phyloP scores from a whole-genome alignment of 2,797 vertebrate species.

The Phylloscopus collybita region DNA sequence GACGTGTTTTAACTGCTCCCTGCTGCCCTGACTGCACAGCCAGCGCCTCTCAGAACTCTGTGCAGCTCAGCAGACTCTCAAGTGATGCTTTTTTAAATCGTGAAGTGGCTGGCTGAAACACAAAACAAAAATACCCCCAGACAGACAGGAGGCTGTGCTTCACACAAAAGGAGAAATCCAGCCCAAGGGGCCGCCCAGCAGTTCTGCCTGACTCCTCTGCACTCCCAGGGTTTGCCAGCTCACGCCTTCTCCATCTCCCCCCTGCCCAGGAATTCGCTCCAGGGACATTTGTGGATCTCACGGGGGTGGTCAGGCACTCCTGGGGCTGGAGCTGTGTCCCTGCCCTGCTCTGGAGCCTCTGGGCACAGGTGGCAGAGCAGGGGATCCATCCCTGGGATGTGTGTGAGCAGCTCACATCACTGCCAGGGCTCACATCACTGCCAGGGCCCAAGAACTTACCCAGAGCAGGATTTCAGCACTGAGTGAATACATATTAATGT shows the following conservation, averaged over 20 bases:
- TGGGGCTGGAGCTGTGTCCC: neutral
- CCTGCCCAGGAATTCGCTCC: neutral
- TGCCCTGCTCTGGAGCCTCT: neutral
- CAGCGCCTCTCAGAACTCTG: neutral
- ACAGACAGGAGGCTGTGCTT: neutral
- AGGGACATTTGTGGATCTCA: neutral
- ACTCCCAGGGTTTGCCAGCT: neutral
- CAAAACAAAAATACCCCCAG: neutral
- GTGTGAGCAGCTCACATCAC: neutral
- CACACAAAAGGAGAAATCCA: neutral
- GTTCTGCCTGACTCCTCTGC: neutral
- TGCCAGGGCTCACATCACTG: neutral
- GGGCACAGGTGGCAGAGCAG: neutral
- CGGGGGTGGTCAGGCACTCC: accelerated
- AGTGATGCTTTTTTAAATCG: conserved; percentile 26
- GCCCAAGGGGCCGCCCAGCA: neutral
- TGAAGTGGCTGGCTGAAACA: neutral
- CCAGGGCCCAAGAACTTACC: neutral
- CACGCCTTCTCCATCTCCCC: neutral
- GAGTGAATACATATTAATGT: neutral
- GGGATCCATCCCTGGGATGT: too few species aligned
- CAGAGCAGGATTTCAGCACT: neutral
- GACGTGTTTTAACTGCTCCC: neutral
- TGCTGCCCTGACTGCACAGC: neutral
- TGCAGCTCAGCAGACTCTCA: conserved; percentile 1